Base-by-base conservation (phyloP, 2,113 vertebrate species). In the Vimba vimba region DNA sequence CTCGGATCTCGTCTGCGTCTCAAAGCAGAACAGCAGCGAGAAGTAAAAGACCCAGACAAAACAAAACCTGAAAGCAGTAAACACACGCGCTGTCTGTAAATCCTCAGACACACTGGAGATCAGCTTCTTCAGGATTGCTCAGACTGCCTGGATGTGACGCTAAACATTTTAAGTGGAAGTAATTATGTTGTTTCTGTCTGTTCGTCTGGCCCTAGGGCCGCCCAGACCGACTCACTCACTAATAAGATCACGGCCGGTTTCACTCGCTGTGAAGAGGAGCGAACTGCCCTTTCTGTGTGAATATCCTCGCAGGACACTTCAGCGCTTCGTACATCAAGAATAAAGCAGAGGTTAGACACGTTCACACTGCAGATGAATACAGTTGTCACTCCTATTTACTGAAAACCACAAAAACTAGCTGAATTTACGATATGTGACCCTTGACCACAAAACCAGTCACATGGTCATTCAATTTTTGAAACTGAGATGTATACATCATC, bases 111-210 rank as follows among this genome's bases (percentile, higher is more conserved):
- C 52, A 52, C 73, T 87, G 68, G 68, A 39, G 68, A 71, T 21
- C 15, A 4, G 55, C 55, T 57, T 57, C 55, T 47, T 27, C 21
- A 74, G 11, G 12, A 75, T 33, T 8, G 39, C 23, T 74, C 73
- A 25, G 71, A 45, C 55, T 36, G 23, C 57, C 64, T 80, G 50
- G 68, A 86, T 43, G 60, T 84, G 88, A 89, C 82, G 81, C 82
- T 88, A 85, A 88, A 79, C 30, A 50, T 39, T 88, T 88, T 82
- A 79, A 78, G 87, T 85, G 73, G 83, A 85, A 89, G 87, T 88
- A 86, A 88, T 88, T 78, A 78, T 85, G 78, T 39, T 83, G 81
- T 82, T 88, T 86, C 84, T 79, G 80, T 88, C 81, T 3, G 76
- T 59, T 39, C 57, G 78, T 86, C 60, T 81, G 88, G 82, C 76